Evolutionary conservation across 92 coral and sea anemone genomes (phyloP).

Genomic region (Epizoanthus scotinus): DNA sequence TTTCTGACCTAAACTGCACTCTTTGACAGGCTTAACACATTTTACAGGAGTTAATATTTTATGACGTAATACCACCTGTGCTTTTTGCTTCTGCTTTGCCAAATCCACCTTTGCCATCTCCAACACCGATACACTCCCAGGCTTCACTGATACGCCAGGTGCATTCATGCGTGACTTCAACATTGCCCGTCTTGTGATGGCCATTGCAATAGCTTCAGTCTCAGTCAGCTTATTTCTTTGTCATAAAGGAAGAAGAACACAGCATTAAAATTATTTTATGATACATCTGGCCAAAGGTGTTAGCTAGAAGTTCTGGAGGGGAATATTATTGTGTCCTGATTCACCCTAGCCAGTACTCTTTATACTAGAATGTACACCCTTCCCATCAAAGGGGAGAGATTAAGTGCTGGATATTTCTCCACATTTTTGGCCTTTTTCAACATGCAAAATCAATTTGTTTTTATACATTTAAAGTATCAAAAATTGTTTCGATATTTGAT

Average conservation of each 20-base stretch:
- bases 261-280: background rate
- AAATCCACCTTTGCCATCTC: conserved; percentile 93
- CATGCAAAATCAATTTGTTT: background rate
- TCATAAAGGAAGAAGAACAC: background rate
- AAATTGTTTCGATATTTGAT: too few species aligned
- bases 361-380: too few species aligned
- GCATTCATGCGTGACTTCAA: conserved; percentile 77
- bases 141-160: conserved; percentile 50
- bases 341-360: too few species aligned
- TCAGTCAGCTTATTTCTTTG: conserved; percentile 88
- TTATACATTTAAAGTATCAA: background rate
- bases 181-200: conserved; percentile 89
- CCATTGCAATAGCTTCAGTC: conserved; percentile 95
- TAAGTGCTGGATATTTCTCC: too few species aligned
- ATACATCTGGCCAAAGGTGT: too few species aligned
- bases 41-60: conserved; percentile 69
- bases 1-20: conserved; percentile 51
- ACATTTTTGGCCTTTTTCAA: too few species aligned
- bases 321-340: too few species aligned
- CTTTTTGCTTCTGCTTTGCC: conserved; percentile 91
- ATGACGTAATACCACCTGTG: conserved; percentile 95
- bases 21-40: conserved; percentile 87
- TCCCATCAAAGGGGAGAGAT: too few species aligned
- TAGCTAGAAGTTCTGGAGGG: too few species aligned
- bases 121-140: conserved; percentile 57